A percentile compares a stretch with the other conserved stretches of the same genome.
phyloP scores from a whole-genome alignment of 2,113 vertebrate species.

The Arvicanthis niloticus region DNA sequence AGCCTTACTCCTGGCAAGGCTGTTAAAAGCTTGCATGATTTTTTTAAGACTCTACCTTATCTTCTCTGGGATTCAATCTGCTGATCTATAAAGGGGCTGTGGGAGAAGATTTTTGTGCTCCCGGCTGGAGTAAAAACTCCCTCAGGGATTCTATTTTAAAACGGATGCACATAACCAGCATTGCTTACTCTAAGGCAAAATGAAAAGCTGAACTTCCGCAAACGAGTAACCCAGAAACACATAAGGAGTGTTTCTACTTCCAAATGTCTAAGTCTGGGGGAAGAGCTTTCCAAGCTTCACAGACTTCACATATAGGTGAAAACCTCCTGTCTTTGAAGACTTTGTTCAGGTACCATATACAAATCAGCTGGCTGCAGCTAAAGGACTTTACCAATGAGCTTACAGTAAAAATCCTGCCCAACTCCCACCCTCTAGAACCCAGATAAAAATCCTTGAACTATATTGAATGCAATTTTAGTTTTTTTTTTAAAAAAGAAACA shows the following conservation, averaged over 20 bases:
- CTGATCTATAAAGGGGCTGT: background rate
- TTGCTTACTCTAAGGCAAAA: constrained; percentile 4
- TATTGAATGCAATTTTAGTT: background rate
- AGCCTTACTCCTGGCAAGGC: background rate
- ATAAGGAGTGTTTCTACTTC: background rate
- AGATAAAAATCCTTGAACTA: background rate
- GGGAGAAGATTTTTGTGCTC: background rate
- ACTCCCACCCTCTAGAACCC: background rate
- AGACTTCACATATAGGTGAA: constrained; percentile 69
- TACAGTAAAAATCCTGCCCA: constrained; percentile 6
- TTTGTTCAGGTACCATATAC: constrained; percentile 55
- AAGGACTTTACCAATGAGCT: constrained; percentile 76
- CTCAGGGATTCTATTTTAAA: constrained; percentile 35
- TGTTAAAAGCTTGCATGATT: constrained; percentile 34
- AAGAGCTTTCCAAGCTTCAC: constrained; percentile 35
- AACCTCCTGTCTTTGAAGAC: constrained; percentile 72
- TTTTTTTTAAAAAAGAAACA: constrained; percentile 90
- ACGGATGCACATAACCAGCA: background rate
- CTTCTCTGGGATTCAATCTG: background rate
- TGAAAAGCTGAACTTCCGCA: background rate
- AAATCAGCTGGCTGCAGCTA: constrained; percentile 78
- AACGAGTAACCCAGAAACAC: constrained; percentile 48
- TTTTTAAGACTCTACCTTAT: constrained; percentile 25
- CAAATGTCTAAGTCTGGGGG: constrained; percentile 9
- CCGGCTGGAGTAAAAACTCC: background rate